These are phyloP conservation scores for Sialia sialis DNA, from an alignment of 2,113 vertebrate species.

Conservation along the genomic window DNA sequence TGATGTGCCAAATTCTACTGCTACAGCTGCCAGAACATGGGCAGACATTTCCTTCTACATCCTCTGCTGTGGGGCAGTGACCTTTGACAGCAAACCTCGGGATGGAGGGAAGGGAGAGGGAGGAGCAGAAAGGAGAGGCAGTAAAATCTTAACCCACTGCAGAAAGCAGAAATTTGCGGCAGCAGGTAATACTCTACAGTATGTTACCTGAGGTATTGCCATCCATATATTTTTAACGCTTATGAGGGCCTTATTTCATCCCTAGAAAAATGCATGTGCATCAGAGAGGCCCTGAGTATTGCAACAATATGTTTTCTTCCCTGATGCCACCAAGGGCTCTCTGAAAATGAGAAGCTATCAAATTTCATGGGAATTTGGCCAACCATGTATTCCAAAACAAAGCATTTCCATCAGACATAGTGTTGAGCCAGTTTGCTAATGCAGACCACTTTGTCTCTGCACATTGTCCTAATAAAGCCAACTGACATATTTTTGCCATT, in stretches of 20 bases:
- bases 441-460: neutral
- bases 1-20: neutral
- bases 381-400: neutral
- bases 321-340: neutral
- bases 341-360: neutral
- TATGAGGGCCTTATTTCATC: neutral
- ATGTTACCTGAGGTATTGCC: neutral
- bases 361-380: neutral
- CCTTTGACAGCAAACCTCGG: neutral
- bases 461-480: neutral
- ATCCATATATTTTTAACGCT: neutral
- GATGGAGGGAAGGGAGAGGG: neutral
- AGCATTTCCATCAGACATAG: neutral
- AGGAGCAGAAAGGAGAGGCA: neutral
- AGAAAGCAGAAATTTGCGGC: neutral
- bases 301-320: neutral
- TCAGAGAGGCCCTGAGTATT: neutral
- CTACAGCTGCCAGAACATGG: neutral
- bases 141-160: neutral
- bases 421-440: neutral
- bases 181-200: neutral
- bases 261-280: neutral
- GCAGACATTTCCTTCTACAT: neutral
- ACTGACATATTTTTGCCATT: neutral
- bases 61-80: neutral